These are phyloP conservation scores for Coleophora flavipennella DNA, from an alignment of 2,888 invertebrate genomes.

Conservation along the genomic window DNA sequence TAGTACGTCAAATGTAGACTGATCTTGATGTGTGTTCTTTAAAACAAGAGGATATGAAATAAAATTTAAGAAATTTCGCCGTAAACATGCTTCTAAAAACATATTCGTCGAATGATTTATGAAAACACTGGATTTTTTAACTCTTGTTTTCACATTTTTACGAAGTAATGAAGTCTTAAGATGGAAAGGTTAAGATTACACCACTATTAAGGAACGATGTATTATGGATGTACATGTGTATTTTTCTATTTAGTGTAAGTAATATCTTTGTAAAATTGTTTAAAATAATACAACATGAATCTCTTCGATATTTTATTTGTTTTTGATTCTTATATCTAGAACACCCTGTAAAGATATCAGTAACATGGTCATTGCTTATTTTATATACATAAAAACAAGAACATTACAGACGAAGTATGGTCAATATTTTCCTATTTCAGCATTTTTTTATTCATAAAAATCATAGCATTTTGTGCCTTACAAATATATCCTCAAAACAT, in stretches of 20 bases:
- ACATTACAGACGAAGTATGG: slow-evolving; percentile 4
- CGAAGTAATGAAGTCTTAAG: slow-evolving; percentile 21
- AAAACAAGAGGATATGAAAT: too few species aligned
- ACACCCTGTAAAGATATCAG: too few species aligned
- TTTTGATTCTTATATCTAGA: too few species aligned
- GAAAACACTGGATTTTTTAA: too few species aligned
- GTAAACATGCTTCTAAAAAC: too few species aligned
- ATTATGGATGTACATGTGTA: slow-evolving; percentile 52
- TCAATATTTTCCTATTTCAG: not conserved
- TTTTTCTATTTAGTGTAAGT: slow-evolving; percentile 68
- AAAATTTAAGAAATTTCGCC: too few species aligned
- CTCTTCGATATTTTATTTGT: slow-evolving; percentile 24
- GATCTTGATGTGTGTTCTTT: too few species aligned
- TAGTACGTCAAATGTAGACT: too few species aligned
- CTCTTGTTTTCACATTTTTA: too few species aligned
- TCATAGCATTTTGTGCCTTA: not conserved
- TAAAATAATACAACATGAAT: slow-evolving; percentile 51
- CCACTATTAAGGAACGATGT: slow-evolving; percentile 28
- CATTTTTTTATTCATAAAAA: not conserved
- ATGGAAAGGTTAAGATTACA: slow-evolving; percentile 19
- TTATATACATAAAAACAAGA: slow-evolving; percentile 1
- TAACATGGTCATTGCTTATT: too few species aligned
- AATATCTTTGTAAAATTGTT: slow-evolving; percentile 60
- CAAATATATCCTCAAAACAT: too few species aligned
- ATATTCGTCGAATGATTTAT: too few species aligned